Evolutionary conservation across 2,113 vertebrate species (phyloP), one percentile per base, ranked within the genome.

Genomic region (Butorides virescens): DNA sequence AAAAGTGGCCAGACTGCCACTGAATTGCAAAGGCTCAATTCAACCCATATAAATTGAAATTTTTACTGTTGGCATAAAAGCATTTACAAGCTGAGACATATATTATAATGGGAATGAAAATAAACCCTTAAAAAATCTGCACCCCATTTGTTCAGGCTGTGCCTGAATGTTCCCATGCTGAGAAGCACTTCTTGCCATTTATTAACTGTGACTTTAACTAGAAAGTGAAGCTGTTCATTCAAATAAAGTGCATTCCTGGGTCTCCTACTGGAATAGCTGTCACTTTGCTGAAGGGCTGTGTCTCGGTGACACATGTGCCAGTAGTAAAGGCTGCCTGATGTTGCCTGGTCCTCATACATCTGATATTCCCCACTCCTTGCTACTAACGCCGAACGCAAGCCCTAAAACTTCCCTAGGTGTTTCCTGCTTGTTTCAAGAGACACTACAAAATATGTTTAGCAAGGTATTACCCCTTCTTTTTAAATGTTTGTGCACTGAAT

Each of bases 191-290:
- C 92, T 96, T 97, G 84, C 86, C 92, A 90, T 96, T 97, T 97
- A 94, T 95, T 95, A 95, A 90, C 94, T 91, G 91, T 95, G 97
- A 95, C 94, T 96, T 97, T 96, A 97, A 95, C 94, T 95, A 86
- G 95, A 95, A 97, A 96, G 89, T 79, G 91, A 92, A 95, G 89
- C 94, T 90, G 92, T 88, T 97, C 74, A 27, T 82, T 97, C 62
- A 21, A 59, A 91, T 90, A 83, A 95, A 97, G 63, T 66, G 71
- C 93, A 95, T 96, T 96, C 90, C 78, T 80, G 85, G 53, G 80
- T 87, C 49, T 92, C 91, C 86, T 96, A 50, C 93, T 93, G 96
- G 75, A 95, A 86, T 95, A 94, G 84, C 89, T 97, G 95, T 93
- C 92, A 59, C 92, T 94, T 90, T 90, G 74, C 84, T 79, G 89